Base-by-base conservation (phyloP, 2,888 invertebrate genomes). In the Atherix ibis region DNA sequence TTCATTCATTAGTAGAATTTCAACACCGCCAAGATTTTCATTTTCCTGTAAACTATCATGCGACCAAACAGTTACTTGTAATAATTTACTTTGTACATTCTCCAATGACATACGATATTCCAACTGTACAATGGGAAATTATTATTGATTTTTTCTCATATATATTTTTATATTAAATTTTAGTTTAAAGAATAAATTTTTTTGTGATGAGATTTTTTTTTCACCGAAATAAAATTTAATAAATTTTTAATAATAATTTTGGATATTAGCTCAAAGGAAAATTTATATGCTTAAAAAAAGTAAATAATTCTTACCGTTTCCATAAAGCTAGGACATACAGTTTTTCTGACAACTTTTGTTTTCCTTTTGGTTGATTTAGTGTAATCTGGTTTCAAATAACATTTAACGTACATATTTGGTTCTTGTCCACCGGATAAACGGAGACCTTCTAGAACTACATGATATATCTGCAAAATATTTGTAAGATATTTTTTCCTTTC, bases 251-350 rank as follows among this genome's bases (percentile, higher is more conserved):
- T n/a, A n/a, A n/a, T n/a, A n/a, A n/a, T n/a, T n/a, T n/a, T n/a
- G n/a, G n/a, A n/a, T n/a, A n/a, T n/a, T n/a, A n/a, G n/a, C n/a
- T n/a, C n/a, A n/a, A n/a, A n/a, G n/a, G n/a, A n/a, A n/a, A n/a
- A n/a, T n/a, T n/a, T n/a, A n/a, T n/a, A 22, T 2, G 10, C 8
- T 19, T 22, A 22, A 22, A 22, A 2, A 10, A 2, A 22, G 10
- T 22, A 10, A 10, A 25, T 24, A 16, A 17, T 18, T 17, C 52
- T 63, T 62, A 87, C 85, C 82, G 89, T 89, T 69, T 94, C 91
- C 87, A 97, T 95, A 63, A 92, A 97, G 13, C 92, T 91, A 1
- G 97, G 97, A 60, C 94, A 89, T 49, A 87, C 85, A 53, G 85
- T 88, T 45, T 83, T 80, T 48, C 81, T 80, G 2, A 92, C 76